Percentiles rank a stretch among this genome's conserved stretches.
Conservation (phyloP, 2,797 vertebrate species). For the Silurus lanzhouensis region DNA sequence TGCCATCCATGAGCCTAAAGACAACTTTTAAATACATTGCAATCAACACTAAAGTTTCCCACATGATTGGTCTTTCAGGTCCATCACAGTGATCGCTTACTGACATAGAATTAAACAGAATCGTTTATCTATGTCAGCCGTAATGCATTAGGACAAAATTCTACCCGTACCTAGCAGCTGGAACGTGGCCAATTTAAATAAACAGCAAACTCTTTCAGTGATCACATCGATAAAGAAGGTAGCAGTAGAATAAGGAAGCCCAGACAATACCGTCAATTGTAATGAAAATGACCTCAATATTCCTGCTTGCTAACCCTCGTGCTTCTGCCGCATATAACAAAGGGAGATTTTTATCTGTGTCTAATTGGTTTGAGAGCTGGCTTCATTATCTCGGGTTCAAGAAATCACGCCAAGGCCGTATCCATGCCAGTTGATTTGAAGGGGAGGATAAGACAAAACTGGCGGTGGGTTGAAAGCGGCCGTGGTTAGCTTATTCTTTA, state of each 20-base stretch:
- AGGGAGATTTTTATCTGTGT: conserved; percentile 51
- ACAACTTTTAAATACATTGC: not conserved
- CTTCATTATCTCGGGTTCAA: conserved; percentile 49
- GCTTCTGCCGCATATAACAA: conserved; percentile 48
- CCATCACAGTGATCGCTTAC: not conserved
- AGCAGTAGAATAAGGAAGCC: conserved; percentile 41
- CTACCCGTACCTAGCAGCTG: not conserved
- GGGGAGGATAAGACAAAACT: conserved; percentile 22
- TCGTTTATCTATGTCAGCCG: conserved; percentile 19
- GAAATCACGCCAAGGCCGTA: conserved; percentile 23
- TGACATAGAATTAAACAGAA: conserved; percentile 7
- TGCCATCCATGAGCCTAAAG: not conserved
- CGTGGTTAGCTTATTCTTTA: not conserved
- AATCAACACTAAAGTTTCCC: not conserved
- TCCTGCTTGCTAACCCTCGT: conserved; percentile 43
- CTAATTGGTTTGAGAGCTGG: conserved; percentile 57
- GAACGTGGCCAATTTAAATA: conserved; percentile 27
- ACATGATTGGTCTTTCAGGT: conserved; percentile 17
- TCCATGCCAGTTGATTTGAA: conserved; percentile 32
- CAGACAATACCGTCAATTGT: conserved; percentile 52
- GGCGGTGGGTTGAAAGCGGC: conserved; percentile 19
- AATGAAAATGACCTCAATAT: conserved; percentile 62
- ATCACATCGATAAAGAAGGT: conserved; percentile 35
- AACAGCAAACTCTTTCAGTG: conserved; percentile 13
- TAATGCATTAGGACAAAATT: not conserved